Percentiles rank a stretch among this genome's conserved stretches.
phyloP scores from a whole-genome alignment of 2,797 vertebrate genomes.

The Lagothrix lagotricha region DNA sequence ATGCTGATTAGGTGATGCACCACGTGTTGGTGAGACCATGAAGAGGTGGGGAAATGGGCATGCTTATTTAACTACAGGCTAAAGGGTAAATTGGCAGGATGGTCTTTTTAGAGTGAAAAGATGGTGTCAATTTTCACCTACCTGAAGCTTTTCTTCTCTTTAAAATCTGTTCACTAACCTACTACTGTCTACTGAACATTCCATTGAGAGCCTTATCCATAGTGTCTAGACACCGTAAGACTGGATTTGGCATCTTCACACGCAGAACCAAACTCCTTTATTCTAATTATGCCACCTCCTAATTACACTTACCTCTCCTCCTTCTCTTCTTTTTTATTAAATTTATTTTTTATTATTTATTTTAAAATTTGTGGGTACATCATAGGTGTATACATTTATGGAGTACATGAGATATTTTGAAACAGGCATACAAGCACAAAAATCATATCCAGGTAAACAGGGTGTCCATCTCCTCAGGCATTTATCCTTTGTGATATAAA shows the following conservation, averaged over 20 bases:
- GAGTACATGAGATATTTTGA: background rate
- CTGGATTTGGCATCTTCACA: background rate
- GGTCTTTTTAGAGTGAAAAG: slow-evolving; percentile 16
- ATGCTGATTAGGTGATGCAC: background rate
- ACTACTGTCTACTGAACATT: background rate
- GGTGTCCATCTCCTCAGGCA: background rate
- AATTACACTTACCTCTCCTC: background rate
- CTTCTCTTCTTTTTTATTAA: background rate
- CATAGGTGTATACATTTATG: background rate
- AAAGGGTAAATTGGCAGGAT: background rate
- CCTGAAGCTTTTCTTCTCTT: background rate
- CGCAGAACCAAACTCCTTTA: background rate
- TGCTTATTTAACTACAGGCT: background rate
- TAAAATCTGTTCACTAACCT: slow-evolving; percentile 1
- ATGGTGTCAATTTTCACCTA: background rate
- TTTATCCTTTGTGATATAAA: background rate
- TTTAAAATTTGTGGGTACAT: background rate
- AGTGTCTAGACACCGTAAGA: background rate
- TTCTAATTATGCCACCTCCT: background rate
- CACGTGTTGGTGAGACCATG: background rate
- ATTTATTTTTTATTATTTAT: background rate
- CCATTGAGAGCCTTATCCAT: background rate
- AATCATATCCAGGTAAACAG: background rate
- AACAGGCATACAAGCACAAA: background rate
- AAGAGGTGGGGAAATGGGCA: background rate